These are phyloP conservation scores for Mellivora capensis DNA, from an alignment of 2,113 vertebrate species.

Conservation along the genomic window DNA sequence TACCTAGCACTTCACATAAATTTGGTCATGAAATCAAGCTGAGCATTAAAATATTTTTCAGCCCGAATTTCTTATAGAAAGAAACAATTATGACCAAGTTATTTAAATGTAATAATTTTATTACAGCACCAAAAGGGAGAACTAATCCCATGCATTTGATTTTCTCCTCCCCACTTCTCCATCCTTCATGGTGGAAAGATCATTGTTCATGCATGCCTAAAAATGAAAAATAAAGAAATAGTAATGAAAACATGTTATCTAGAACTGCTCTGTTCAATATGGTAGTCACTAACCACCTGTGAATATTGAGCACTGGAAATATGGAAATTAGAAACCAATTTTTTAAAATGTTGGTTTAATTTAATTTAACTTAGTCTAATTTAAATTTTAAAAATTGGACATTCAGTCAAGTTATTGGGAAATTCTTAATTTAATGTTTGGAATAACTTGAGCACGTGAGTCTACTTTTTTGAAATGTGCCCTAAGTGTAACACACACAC, in stretches of 20 bases:
- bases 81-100: not conserved
- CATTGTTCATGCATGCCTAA: not conserved
- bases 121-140: not conserved
- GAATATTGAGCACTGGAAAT: not conserved
- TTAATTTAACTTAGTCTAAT: not conserved
- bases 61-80: not conserved
- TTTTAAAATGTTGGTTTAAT: conserved; percentile 11
- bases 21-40: conserved; percentile 30
- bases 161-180: not conserved
- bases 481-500: not conserved
- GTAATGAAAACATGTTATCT: not conserved
- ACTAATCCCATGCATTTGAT: not conserved
- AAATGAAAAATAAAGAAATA: conserved; percentile 26
- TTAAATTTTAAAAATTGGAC: conserved; percentile 4
- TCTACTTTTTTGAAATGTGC: conserved; percentile 3
- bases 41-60: not conserved
- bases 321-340: not conserved
- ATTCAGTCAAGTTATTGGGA: not conserved
- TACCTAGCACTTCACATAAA: not conserved
- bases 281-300: not conserved
- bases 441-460: not conserved
- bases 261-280: not conserved
- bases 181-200: not conserved
- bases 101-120: not conserved
- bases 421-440: not conserved